Evolutionary conservation across 1,140 invertebrate genomes (phyloP).

Genomic region (Trichoplusia ni): DNA sequence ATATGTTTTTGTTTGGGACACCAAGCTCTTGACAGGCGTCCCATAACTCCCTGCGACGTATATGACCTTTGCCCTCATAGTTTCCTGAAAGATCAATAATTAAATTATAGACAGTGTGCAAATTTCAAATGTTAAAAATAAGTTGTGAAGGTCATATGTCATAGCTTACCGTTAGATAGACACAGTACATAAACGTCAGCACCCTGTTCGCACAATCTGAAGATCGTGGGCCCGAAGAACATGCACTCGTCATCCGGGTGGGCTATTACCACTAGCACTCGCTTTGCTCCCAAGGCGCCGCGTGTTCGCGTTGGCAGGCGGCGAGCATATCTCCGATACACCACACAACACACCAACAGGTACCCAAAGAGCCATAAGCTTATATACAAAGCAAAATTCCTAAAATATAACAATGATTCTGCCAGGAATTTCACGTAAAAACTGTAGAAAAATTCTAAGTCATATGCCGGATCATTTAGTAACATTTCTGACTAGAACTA

Average conservation of each 20-base stretch:
- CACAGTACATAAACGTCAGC: constrained; percentile 91
- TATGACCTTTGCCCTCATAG: constrained; percentile 85
- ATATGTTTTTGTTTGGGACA: constrained; percentile 89
- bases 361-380: constrained; percentile 71
- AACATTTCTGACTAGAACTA: constrained; percentile 75
- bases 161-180: constrained; percentile 90
- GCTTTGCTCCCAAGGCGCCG: constrained; percentile 70
- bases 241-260: constrained; percentile 99
- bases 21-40: constrained; percentile 89
- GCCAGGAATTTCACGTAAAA: constrained; percentile 67
- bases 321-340: constrained; percentile 73
- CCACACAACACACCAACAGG: constrained; percentile 68
- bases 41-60: constrained; percentile 90
- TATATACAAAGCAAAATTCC: constrained; percentile 71
- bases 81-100: constrained; percentile 83
- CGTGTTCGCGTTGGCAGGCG: constrained; percentile 64
- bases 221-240: constrained; percentile 97
- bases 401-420: constrained; percentile 66
- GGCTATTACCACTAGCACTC: constrained; percentile 92
- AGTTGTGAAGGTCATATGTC: constrained; percentile 1
- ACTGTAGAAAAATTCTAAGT: constrained; percentile 61
- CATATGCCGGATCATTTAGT: constrained; percentile 51
- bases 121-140: too few species aligned
- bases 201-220: constrained; percentile 84
- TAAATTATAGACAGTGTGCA: too few species aligned